Percentiles rank a stretch among this genome's conserved stretches.
phyloP scores from a whole-genome alignment of 2,113 vertebrate species.

The Dipodomys ordii region DNA sequence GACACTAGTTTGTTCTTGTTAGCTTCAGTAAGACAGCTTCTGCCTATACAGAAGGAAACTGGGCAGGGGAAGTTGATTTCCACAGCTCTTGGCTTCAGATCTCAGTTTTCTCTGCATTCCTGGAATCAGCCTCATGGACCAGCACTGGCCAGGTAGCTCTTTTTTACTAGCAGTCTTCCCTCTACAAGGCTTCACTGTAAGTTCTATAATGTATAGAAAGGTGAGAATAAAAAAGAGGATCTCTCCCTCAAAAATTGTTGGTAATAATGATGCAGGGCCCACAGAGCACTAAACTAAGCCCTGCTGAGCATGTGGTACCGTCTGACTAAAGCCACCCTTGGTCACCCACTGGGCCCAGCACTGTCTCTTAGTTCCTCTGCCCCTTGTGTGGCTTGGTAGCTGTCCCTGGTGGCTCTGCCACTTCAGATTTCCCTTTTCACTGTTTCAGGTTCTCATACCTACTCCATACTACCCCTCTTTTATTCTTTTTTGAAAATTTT shows the following conservation, averaged over 20 bases:
- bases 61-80: not conserved
- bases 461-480: not conserved
- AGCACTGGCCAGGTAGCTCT: not conserved
- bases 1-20: too few species aligned
- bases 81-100: not conserved
- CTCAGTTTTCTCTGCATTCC: not conserved
- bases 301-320: not conserved
- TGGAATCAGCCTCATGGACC: fast-evolving
- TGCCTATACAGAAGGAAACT: too few species aligned
- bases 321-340: not conserved
- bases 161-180: not conserved
- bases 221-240: not conserved
- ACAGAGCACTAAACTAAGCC: not conserved
- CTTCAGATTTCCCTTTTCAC: not conserved
- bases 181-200: not conserved
- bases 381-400: too few species aligned
- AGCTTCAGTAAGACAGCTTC: fast-evolving
- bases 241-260: not conserved
- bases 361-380: too few species aligned
- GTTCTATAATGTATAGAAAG: not conserved
- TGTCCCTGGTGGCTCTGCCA: not conserved
- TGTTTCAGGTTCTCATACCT: too few species aligned
- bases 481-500: not conserved
- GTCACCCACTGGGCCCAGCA: not conserved
- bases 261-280: not conserved